Conservation (phyloP, 2,797 vertebrate genomes). For the Tangara arthus region DNA sequence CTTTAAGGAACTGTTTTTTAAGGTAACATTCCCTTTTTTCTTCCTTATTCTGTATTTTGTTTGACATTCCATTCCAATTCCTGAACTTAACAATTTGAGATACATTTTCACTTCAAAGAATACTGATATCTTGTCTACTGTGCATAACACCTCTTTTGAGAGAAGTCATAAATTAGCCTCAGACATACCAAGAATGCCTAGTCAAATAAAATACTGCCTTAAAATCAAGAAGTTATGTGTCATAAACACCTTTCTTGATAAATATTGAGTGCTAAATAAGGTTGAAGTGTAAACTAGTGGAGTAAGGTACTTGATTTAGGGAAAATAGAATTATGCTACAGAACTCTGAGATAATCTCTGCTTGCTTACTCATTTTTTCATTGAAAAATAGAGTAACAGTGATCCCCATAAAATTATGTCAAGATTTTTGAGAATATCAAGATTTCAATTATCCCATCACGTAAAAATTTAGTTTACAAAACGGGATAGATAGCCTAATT, state of each 20-base stretch:
- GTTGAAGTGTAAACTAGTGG: background rate
- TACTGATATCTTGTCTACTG: background rate
- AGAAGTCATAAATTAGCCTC: background rate
- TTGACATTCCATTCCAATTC: background rate
- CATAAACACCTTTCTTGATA: background rate
- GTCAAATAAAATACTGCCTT: background rate
- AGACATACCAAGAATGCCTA: background rate
- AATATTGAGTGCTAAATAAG: background rate
- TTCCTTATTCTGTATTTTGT: background rate
- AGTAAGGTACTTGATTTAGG: background rate
- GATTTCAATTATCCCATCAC: background rate
- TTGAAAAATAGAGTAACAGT: background rate
- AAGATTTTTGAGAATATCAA: background rate
- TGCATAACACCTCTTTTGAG: background rate
- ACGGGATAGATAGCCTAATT: background rate
- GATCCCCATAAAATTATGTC: background rate
- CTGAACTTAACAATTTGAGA: background rate
- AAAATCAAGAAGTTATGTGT: background rate
- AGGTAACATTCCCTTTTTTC: background rate
- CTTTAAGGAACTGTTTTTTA: background rate
- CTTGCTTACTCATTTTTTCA: background rate
- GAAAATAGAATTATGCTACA: background rate
- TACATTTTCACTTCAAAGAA: background rate
- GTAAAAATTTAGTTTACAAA: background rate
- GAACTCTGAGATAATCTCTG: background rate